Percentiles rank a stretch among this genome's conserved stretches.
These are phyloP conservation scores for Labeo catla DNA, from an alignment of 2,113 vertebrate genomes.

Conservation along the genomic window DNA sequence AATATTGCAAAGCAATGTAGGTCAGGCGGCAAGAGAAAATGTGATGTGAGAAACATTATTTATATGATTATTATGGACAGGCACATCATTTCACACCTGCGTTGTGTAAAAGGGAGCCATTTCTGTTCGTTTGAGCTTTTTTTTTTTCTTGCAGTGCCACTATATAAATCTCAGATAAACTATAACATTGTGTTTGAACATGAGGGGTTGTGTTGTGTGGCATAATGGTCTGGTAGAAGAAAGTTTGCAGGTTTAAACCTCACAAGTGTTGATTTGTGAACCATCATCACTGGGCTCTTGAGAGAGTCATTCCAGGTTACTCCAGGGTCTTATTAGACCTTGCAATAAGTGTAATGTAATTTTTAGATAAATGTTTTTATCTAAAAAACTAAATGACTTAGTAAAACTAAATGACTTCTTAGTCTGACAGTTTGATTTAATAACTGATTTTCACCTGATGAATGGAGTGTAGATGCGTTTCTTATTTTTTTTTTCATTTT, in stretches of 20 bases:
- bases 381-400: no score
- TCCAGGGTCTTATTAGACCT: not conserved
- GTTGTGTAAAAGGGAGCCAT: not conserved
- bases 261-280: not conserved
- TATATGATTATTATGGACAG: not conserved
- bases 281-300: not conserved
- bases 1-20: slow-evolving; percentile 14
- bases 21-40: not conserved
- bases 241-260: not conserved
- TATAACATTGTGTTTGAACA: not conserved
- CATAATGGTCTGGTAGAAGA: not conserved
- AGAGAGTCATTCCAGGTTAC: not conserved
- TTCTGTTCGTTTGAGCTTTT: not conserved
- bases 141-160: not conserved
- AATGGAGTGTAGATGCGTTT: no score
- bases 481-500: no score
- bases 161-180: not conserved
- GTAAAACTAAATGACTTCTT: not conserved
- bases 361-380: slow-evolving; percentile 1
- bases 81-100: not conserved
- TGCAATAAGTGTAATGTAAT: not conserved
- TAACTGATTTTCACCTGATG: slow-evolving; percentile 17
- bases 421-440: not conserved
- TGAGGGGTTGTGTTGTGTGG: not conserved
- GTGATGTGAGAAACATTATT: not conserved